Evolutionary conservation across 2,888 invertebrate genomes (phyloP).

Genomic region (Sesamia inferens): DNA sequence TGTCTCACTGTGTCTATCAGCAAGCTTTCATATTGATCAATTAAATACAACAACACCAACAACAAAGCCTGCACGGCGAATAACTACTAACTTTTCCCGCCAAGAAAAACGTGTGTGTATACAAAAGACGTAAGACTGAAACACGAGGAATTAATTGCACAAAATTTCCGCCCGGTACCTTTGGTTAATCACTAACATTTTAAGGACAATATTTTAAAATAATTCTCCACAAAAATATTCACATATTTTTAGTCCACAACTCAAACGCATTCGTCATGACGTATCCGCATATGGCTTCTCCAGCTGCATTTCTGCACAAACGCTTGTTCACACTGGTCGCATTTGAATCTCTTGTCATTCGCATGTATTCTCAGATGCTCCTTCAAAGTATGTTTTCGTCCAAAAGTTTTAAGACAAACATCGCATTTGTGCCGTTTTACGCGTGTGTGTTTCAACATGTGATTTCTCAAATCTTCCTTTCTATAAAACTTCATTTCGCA

Average conservation of each 20-base stretch:
- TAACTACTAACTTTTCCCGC: background rate
- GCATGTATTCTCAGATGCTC: constrained; percentile 59
- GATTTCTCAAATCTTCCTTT: constrained; percentile 37
- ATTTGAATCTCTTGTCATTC: constrained; percentile 56
- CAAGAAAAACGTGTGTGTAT: background rate
- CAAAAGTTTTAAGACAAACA: constrained; percentile 53
- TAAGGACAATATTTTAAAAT: background rate
- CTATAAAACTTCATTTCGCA: constrained; percentile 57
- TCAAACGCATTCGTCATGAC: constrained; percentile 39
- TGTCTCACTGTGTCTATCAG: background rate
- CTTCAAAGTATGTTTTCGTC: constrained; percentile 44
- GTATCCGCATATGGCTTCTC: constrained; percentile 57
- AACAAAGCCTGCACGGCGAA: background rate
- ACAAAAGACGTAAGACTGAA: background rate
- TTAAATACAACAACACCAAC: background rate
- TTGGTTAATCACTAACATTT: background rate
- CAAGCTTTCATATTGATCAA: background rate
- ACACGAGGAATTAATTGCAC: background rate
- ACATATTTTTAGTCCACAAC: background rate
- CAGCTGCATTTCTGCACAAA: constrained; percentile 62
- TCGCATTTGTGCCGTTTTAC: constrained; percentile 46
- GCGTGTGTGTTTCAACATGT: constrained; percentile 60
- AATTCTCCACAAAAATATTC: background rate
- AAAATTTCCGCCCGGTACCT: background rate
- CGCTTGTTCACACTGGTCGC: constrained; percentile 46